A percentile compares a stretch with the other conserved stretches of the same genome.
phyloP scores from a whole-genome alignment of 2,113 vertebrate genomes.

The Anguilla rostrata region DNA sequence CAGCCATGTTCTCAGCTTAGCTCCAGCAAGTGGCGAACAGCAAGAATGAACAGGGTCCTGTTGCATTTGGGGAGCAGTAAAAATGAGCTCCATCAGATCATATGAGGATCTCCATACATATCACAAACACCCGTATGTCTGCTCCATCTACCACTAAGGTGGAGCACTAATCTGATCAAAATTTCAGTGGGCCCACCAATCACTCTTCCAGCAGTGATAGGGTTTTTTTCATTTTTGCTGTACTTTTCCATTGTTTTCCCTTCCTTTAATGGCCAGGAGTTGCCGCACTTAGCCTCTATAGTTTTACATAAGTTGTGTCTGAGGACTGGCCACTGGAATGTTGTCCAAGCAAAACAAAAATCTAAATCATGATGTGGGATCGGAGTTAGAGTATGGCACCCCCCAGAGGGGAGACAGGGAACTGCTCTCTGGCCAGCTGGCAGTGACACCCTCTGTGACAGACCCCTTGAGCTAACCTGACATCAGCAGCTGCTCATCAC shows the following conservation, averaged over 20 bases:
- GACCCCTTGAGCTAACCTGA: not conserved
- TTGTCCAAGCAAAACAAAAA: too few species aligned
- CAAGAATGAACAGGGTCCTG: not conserved
- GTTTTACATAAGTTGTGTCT: too few species aligned
- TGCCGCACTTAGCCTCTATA: too few species aligned
- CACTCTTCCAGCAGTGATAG: too few species aligned
- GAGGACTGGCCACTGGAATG: too few species aligned
- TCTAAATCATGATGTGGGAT: not conserved
- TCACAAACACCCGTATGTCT: not conserved
- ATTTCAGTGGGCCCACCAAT: too few species aligned
- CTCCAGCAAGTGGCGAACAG: not conserved
- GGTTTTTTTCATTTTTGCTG: too few species aligned
- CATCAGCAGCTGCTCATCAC: not conserved
- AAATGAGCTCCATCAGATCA: not conserved
- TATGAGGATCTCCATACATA: not conserved
- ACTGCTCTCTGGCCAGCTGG: not conserved
- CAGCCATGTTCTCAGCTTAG: not conserved
- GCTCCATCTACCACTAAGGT: not conserved
- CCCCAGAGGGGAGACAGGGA: not conserved
- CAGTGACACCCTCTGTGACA: not conserved
- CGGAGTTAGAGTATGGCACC: not conserved
- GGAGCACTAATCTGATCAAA: too few species aligned
- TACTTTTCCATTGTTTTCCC: too few species aligned
- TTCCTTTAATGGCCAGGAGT: too few species aligned
- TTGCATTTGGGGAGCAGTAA: not conserved